phyloP scores from a whole-genome alignment of 2,113 vertebrate genomes.

The Silurus asotus region DNA sequence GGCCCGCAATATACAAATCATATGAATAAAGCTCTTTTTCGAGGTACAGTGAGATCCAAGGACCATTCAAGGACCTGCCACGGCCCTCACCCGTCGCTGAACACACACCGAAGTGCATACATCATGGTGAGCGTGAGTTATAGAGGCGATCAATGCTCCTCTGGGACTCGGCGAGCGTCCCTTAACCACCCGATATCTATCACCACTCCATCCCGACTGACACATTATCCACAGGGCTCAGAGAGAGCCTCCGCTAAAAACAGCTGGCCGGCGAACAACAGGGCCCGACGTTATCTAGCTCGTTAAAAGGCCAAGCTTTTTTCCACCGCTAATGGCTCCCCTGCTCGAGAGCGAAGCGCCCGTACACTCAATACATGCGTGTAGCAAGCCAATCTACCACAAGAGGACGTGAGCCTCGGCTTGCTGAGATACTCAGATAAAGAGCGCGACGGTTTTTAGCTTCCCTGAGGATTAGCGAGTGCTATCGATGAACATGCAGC shows the following conservation, averaged over 20 bases:
- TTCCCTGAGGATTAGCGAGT: not conserved
- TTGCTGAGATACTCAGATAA: slow-evolving; percentile 12
- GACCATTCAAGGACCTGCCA: slow-evolving; percentile 60
- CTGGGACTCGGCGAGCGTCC: slow-evolving; percentile 42
- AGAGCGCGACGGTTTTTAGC: not conserved
- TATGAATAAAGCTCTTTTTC: slow-evolving; percentile 24
- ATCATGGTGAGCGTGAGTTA: slow-evolving; percentile 43
- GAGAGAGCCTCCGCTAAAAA: slow-evolving; percentile 25
- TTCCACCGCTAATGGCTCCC: slow-evolving; percentile 39
- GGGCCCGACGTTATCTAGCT: slow-evolving; percentile 31
- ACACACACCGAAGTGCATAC: slow-evolving; percentile 45
- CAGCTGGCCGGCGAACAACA: slow-evolving; percentile 30
- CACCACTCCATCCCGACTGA: slow-evolving; percentile 50
- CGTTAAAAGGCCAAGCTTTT: slow-evolving; percentile 42
- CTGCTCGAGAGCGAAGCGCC: not conserved
- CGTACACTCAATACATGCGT: not conserved
- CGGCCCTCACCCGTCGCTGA: slow-evolving; percentile 55
- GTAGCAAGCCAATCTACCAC: not conserved
- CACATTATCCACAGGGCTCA: slow-evolving; percentile 45
- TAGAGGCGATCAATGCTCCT: slow-evolving; percentile 49
- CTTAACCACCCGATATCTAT: slow-evolving; percentile 53
- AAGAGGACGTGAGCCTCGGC: not conserved
- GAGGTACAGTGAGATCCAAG: slow-evolving; percentile 35
- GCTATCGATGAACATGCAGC: not conserved
- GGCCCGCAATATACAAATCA: slow-evolving; percentile 25